Conservation (phyloP, 2,888 invertebrate species). For the Amphimallon solstitiale region DNA sequence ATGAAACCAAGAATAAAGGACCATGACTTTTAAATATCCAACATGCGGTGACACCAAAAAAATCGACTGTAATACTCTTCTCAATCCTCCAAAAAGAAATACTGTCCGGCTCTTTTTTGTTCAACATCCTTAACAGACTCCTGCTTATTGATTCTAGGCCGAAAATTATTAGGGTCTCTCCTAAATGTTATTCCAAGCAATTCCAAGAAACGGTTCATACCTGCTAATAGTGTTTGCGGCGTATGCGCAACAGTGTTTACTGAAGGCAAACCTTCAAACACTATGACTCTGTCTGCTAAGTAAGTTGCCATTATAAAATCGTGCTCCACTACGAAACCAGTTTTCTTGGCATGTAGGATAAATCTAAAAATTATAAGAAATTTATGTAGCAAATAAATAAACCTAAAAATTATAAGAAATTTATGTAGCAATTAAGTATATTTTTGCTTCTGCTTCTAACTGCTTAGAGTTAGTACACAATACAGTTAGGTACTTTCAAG, state of each 20-base stretch:
- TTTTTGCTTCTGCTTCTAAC: no score
- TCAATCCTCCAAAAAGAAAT: slow-evolving; percentile 95
- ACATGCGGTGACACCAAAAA: slow-evolving; percentile 7
- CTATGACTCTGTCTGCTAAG: slow-evolving; percentile 96
- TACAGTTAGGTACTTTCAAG: no score
- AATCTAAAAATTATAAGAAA: slow-evolving; percentile 70
- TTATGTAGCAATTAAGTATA: no score
- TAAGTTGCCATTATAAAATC: slow-evolving; percentile 99
- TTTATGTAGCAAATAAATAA: no score
- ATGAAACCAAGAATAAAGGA: slow-evolving; percentile 11
- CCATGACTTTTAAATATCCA: slow-evolving; percentile 2
- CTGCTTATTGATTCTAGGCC: slow-evolving; percentile 97
- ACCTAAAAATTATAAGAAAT: slow-evolving; percentile 67
- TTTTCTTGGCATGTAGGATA: slow-evolving; percentile 98
- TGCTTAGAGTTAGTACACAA: no score
- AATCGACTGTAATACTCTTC: background rate
- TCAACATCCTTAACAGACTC: slow-evolving; percentile 98
- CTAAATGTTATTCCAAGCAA: slow-evolving; percentile 97
- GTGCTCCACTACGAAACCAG: slow-evolving; percentile 99
- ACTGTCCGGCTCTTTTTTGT: slow-evolving; percentile 97
- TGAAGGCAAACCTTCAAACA: slow-evolving; percentile 96
- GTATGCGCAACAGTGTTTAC: slow-evolving; percentile 88
- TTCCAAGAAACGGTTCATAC: slow-evolving; percentile 98
- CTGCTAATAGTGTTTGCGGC: slow-evolving; percentile 92
- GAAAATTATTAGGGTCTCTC: slow-evolving; percentile 97